Evolutionary conservation across 2,888 invertebrate species (phyloP).

Genomic region (Conomelus anceps): DNA sequence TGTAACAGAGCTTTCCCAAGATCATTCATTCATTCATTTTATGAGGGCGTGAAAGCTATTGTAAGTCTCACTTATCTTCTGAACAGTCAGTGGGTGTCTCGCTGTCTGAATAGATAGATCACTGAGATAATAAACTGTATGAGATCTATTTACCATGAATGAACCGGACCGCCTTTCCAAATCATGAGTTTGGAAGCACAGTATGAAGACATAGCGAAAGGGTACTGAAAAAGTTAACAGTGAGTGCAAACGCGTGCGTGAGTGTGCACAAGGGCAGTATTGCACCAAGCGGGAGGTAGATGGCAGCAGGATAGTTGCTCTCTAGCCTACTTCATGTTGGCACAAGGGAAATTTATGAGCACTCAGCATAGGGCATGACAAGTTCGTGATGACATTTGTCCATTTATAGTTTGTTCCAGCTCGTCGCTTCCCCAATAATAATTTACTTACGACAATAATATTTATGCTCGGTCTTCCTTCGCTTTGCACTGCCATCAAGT

Average conservation of each 20-base stretch:
- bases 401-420: background rate
- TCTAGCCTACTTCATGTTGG: background rate
- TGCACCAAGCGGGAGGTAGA: background rate
- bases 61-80: too few species aligned
- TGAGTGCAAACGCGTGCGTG: background rate
- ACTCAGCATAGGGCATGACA: background rate
- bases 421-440: background rate
- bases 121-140: too few species aligned
- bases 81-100: too few species aligned
- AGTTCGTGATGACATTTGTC: background rate
- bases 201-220: too few species aligned
- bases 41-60: too few species aligned
- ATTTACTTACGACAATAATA: background rate
- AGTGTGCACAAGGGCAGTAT: background rate
- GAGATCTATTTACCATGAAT: too few species aligned
- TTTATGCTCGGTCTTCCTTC: background rate
- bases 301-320: background rate
- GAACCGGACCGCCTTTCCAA: too few species aligned
- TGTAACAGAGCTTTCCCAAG: too few species aligned
- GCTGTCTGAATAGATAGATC: too few species aligned
- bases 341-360: background rate
- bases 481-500: background rate
- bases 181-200: too few species aligned
- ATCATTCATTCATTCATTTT: too few species aligned
- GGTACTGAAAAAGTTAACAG: background rate